These are phyloP conservation scores for Pristiophorus japonicus DNA, from an alignment of 2,113 vertebrate species.

Conservation along the genomic window DNA sequence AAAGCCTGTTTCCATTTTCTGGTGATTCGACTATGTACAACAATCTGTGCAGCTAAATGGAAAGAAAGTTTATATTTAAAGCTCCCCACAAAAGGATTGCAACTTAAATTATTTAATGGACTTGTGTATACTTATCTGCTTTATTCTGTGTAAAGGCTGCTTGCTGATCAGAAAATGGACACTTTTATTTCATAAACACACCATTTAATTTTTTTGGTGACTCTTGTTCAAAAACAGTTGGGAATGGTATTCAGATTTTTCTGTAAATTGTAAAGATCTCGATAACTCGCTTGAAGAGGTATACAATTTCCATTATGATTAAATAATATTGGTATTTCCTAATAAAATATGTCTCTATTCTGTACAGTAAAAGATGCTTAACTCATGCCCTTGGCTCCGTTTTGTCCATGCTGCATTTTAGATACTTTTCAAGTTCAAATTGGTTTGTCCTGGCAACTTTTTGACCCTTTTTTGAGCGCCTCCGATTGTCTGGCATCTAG, in stretches of 20 bases:
- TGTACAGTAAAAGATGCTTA: not conserved
- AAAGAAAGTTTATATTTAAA: not conserved
- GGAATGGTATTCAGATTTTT: not conserved
- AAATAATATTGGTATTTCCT: not conserved
- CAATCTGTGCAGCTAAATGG: not conserved
- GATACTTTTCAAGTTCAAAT: not conserved
- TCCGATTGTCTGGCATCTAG: not conserved
- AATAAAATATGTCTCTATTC: not conserved
- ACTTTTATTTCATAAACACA: not conserved
- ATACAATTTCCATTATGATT: not conserved
- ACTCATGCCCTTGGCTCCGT: not conserved
- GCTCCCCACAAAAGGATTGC: too few relatives aligned
- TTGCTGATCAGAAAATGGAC: not conserved
- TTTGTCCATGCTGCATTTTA: not conserved
- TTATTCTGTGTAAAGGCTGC: not conserved
- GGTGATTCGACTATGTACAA: not conserved
- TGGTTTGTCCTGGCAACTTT: not conserved
- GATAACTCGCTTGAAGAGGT: not conserved
- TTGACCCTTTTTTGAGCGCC: not conserved
- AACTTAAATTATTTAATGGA: not conserved
- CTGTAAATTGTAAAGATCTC: not conserved
- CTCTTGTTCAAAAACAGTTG: not conserved
- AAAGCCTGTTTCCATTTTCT: not conserved
- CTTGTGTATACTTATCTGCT: not conserved
- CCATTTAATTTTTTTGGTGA: not conserved